These are phyloP conservation scores for Mastacembelus armatus DNA, from an alignment of 2,797 vertebrate species.

Conservation along the genomic window DNA sequence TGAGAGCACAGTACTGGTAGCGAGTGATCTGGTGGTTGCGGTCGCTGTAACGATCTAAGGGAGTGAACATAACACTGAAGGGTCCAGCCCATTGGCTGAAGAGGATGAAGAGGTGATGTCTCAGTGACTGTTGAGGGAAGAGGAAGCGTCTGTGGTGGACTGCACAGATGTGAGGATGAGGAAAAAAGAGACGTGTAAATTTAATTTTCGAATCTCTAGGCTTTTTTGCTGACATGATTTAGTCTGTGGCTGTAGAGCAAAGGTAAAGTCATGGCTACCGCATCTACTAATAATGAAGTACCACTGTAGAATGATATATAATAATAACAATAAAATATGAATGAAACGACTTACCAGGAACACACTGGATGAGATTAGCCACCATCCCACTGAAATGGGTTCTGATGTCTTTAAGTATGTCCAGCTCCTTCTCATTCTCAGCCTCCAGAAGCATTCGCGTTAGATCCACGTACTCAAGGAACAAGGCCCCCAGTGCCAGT, in stretches of 20 bases:
- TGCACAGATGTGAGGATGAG: constrained; percentile 56
- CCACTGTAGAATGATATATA: not conserved
- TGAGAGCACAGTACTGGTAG: constrained; percentile 97
- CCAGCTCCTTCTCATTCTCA: constrained; percentile 98
- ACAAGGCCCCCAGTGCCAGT: constrained; percentile 94
- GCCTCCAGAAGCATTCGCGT: constrained; percentile 98
- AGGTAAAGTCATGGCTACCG: not conserved
- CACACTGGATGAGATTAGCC: constrained; percentile 98
- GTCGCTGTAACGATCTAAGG: constrained; percentile 97
- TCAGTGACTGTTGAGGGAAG: constrained; percentile 97
- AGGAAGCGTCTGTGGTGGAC: constrained; percentile 98
- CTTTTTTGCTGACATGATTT: not conserved
- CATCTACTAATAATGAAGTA: not conserved
- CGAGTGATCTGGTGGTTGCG: constrained; percentile 98
- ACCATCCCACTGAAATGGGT: constrained; percentile 99
- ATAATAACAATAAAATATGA: not conserved
- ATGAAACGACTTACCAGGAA: constrained; percentile 88
- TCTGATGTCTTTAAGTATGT: constrained; percentile 98
- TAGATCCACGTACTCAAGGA: constrained; percentile 97
- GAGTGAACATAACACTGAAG: constrained; percentile 99
- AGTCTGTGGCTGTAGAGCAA: not conserved
- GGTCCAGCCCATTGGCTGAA: constrained; percentile 99
- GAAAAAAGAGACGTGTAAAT: constrained; percentile 1
- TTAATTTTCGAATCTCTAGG: not conserved
- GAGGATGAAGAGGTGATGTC: constrained; percentile 98